These are phyloP conservation scores for Trinorchestia longiramus DNA, from an alignment of 1,140 invertebrate species.

Conservation along the genomic window DNA sequence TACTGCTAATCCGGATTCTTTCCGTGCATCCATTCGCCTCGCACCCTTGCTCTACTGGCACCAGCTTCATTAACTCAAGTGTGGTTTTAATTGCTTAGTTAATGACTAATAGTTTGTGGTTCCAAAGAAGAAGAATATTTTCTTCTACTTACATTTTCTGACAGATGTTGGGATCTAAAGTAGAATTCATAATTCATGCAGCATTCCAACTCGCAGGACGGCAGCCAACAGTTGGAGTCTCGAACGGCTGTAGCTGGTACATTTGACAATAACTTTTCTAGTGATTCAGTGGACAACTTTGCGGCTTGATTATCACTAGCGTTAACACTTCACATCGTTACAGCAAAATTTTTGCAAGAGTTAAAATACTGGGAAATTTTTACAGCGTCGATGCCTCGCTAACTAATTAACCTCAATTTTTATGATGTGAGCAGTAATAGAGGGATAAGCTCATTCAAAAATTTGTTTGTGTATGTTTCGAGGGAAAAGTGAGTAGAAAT, in stretches of 20 bases:
- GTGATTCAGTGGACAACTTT: neutral
- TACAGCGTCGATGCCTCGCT: neutral
- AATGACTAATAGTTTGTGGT: neutral
- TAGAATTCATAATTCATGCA: neutral
- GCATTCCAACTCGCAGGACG: neutral
- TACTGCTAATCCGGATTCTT: neutral
- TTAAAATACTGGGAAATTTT: neutral
- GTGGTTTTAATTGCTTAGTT: neutral
- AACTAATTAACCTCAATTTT: neutral
- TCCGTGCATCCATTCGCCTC: neutral
- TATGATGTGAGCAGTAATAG: neutral
- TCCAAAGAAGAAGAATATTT: neutral
- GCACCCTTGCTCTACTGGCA: neutral
- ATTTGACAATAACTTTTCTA: neutral
- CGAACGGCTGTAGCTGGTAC: neutral
- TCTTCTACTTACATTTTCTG: neutral
- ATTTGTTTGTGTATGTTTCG: neutral
- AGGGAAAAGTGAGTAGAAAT: neutral
- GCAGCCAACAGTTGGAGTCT: neutral
- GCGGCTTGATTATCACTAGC: neutral
- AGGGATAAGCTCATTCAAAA: neutral
- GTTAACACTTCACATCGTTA: too few relatives aligned
- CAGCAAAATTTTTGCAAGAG: too few relatives aligned
- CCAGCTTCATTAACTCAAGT: neutral
- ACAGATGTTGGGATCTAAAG: neutral